phyloP scores from a whole-genome alignment of 2,888 invertebrate genomes.

The Pheosia tremula region DNA sequence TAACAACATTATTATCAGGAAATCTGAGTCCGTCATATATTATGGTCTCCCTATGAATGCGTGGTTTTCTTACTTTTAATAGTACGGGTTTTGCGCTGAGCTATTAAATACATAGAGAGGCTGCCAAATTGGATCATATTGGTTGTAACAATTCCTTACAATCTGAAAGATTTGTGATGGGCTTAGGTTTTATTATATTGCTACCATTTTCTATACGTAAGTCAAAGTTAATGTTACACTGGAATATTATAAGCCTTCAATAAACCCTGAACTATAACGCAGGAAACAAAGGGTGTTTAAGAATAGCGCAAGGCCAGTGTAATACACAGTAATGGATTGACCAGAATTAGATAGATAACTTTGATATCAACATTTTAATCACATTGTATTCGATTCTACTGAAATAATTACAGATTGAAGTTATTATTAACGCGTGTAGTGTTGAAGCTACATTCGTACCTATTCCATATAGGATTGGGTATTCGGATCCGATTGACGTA shows the following conservation, averaged over 20 bases:
- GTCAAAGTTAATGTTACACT: no score
- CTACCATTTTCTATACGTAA: background rate
- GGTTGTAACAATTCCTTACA: constrained; percentile 31
- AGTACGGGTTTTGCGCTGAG: constrained; percentile 36
- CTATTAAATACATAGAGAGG: constrained; percentile 39
- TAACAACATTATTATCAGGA: background rate
- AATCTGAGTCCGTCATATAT: background rate
- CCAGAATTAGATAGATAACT: background rate
- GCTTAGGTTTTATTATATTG: constrained; percentile 27
- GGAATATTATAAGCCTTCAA: no score
- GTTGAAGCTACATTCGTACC: background rate
- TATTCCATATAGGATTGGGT: background rate
- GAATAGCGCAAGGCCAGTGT: no score
- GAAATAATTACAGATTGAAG: background rate
- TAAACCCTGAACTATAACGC: no score
- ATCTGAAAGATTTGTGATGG: constrained; percentile 32
- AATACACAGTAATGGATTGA: background rate
- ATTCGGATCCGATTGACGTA: background rate
- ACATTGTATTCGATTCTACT: background rate
- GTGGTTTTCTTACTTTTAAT: constrained; percentile 30
- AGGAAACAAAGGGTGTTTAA: no score
- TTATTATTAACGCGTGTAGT: background rate
- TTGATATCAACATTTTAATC: background rate
- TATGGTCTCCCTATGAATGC: constrained; percentile 15
- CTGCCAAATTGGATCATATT: constrained; percentile 49